Evolutionary conservation across 2,888 invertebrate genomes (phyloP).

Genomic region (Scaptomyza tumidula): DNA sequence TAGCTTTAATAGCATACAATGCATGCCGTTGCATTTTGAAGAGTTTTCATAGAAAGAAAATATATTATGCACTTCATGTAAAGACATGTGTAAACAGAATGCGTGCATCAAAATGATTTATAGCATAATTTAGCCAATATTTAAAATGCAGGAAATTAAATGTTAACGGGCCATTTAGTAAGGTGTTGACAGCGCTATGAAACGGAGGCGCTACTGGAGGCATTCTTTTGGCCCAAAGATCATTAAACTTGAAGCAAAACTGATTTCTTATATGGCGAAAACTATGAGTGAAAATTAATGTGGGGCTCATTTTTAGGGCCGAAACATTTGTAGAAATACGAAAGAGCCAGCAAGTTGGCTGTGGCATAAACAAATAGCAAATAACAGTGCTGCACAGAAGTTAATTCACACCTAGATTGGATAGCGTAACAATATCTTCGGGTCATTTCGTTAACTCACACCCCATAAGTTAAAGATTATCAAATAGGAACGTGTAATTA

Average conservation of each 20-base stretch:
- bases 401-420: slow-evolving; percentile 19
- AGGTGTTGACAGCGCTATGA: slow-evolving; percentile 60
- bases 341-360: slow-evolving; percentile 37
- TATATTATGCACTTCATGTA: slow-evolving; percentile 31
- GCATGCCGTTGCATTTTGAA: slow-evolving; percentile 51
- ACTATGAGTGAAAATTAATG: slow-evolving; percentile 55
- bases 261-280: slow-evolving; percentile 60
- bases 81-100: slow-evolving; percentile 40
- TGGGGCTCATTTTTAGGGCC: slow-evolving; percentile 48
- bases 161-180: slow-evolving; percentile 56
- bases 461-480: neutral
- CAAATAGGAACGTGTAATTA: neutral
- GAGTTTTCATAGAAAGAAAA: slow-evolving; percentile 17
- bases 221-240: slow-evolving; percentile 36
- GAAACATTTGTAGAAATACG: slow-evolving; percentile 53
- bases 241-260: slow-evolving; percentile 51
- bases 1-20: slow-evolving; percentile 34
- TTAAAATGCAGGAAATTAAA: slow-evolving; percentile 46
- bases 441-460: neutral
- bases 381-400: slow-evolving; percentile 52
- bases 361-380: slow-evolving; percentile 47
- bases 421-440: neutral
- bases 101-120: slow-evolving; percentile 64
- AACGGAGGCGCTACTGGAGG: slow-evolving; percentile 6
- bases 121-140: slow-evolving; percentile 61